Evolutionary conservation across 2,888 invertebrate genomes (phyloP).

Genomic region (Cepaea hortensis): DNA sequence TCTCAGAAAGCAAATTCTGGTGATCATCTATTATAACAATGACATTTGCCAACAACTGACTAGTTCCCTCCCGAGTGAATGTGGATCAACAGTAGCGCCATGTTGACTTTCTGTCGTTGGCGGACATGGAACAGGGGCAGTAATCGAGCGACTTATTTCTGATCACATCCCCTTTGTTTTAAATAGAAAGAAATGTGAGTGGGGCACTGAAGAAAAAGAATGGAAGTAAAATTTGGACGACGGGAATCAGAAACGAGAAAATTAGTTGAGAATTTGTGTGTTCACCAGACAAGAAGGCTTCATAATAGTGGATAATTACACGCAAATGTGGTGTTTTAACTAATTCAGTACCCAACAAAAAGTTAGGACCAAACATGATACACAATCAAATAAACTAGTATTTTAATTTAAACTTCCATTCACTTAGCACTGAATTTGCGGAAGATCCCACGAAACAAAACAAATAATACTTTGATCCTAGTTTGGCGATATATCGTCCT

Average conservation of each 20-base stretch:
- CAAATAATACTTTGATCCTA: no score
- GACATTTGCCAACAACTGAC: background rate
- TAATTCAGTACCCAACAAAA: no score
- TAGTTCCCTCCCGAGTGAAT: slow-evolving; percentile 18
- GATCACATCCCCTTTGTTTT: slow-evolving; percentile 35
- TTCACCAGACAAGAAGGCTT: background rate
- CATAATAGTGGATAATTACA: background rate
- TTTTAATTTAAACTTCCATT: no score
- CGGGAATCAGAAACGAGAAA: background rate
- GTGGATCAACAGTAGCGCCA: slow-evolving; percentile 13
- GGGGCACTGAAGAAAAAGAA: background rate
- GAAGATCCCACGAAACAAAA: no score
- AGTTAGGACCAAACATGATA: no score
- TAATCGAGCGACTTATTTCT: slow-evolving; percentile 42
- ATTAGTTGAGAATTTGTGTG: background rate
- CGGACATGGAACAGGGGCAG: slow-evolving; percentile 17
- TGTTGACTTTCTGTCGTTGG: slow-evolving; percentile 40
- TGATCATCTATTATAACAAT: slow-evolving; percentile 16
- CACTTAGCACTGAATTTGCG: no score
- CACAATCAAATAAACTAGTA: no score
- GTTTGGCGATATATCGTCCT: no score
- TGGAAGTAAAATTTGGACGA: background rate
- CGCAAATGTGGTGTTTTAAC: no score
- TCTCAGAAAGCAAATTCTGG: background rate
- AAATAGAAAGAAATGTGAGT: background rate